Evolutionary conservation across 1,140 invertebrate species (phyloP), one percentile per base, ranked within the genome.

Genomic region (Potamilus streckersoni): DNA sequence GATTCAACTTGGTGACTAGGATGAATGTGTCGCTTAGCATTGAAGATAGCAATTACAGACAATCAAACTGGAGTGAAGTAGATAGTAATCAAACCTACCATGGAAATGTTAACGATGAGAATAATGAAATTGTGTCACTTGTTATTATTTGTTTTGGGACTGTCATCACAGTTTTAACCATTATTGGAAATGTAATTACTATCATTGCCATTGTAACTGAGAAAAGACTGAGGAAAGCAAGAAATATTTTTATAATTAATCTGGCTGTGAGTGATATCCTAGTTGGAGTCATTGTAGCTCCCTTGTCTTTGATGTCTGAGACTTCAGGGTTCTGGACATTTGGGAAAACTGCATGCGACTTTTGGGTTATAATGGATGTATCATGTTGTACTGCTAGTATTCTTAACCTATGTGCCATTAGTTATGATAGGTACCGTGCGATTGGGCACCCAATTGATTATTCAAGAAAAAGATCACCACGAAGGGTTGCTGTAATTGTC

Each of bases 201-300:
- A 77, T 77, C 15, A 31, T 77, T 1, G 75, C 75, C 19, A 71
- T 77, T 12, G 68, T 77, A 0, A 72, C 55, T 14, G 75, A 77
- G 31, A 77, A 77, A 61, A 66, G 97, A 85, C 90, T 98, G 87
- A 79, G 90, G 64, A 96, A 95, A 78, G 96, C 97, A 75, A 98
- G 96, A 57, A 98, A 98, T 90, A 93, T 96, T 84, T 97, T 98
- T 90, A 97, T 98, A 84, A 94, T 97, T 49, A 97, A 95, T 64
- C 91, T 98, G 77, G 97, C 97, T 0, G 94, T 97, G 1, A 96
- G 96, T 57, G 97, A 98, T 90, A 92, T 98, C 49, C 91, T 97
- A 84, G 95, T 98, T 13, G 96, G 96, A 0, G 71, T 83, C 13
- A 49, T 80, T 27, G 85, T 87, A 2, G 79, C 77, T 16, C 85